Base-by-base conservation (phyloP, 2,888 invertebrate species). In the Ypsolopha sequella region DNA sequence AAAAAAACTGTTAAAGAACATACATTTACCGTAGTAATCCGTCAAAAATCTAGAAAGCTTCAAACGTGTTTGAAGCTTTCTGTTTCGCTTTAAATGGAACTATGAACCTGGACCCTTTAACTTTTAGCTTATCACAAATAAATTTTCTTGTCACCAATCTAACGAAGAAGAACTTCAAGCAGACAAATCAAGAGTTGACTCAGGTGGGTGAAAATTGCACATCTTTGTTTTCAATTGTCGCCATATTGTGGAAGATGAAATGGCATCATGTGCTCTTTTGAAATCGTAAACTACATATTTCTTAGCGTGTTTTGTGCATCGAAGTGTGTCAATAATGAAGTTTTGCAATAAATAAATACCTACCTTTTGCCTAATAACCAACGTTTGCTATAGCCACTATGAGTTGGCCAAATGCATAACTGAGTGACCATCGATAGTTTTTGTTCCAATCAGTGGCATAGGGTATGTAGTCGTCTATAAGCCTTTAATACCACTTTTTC, bases 31-130 rank as follows among this genome's bases (percentile, higher is more conserved):
- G 71, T 87, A 82, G 89, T 88, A 88, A 89, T 89, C 90, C 89
- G 90, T 90, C 90, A 89, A 89, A 90, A 89, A 90, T 90, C 88
- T 89, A 92, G 93, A 93, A 93, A 93, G 94, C 94, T 95, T 95
- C 94, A 94, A 94, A 91, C 90, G 88, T 89, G 90, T 93, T 95
- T 95, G 95, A 95, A 95, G 95, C 95, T 95, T 95, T 95, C 95
- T 93, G 91, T 90, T 92, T 91, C 90, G 93, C 89, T 89, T 92
- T 91, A 90, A 39, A 92, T 92, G 95, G 95, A 96, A 96, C 94
- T 96, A 96, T 96, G 96, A 96, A 95, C 95, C 96, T 97, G 92
- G 97, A 97, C 93, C 94, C 97, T 92, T 92, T 96, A 92, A 95
- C 95, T 91, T 95, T 96, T 93, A 95, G 97, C 92, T 93, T 97